These are phyloP conservation scores for Ischnus inquisitorius DNA, from an alignment of 2,888 invertebrate species.

Conservation along the genomic window DNA sequence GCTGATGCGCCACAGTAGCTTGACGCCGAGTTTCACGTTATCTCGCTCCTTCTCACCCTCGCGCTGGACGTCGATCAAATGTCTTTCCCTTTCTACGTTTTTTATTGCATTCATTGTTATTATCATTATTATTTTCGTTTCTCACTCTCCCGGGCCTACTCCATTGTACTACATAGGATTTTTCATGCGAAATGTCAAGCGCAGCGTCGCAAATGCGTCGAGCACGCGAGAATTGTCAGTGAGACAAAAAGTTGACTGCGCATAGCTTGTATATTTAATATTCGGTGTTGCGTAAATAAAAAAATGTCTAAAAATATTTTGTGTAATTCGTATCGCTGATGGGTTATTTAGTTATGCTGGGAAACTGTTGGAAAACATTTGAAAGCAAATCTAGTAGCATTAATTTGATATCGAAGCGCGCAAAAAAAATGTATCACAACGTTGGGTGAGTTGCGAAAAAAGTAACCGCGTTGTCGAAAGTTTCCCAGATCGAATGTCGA, in stretches of 20 bases:
- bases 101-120: no score
- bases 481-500: constrained; percentile 48
- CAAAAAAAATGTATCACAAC: not conserved
- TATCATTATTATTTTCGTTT: constrained; percentile 28
- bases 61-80: constrained; percentile 60
- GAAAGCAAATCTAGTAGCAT: no score
- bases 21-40: constrained; percentile 40
- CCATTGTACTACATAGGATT: constrained; percentile 64
- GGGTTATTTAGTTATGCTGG: not conserved
- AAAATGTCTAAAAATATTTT: not conserved
- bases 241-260: constrained; percentile 18
- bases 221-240: constrained; percentile 48
- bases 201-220: constrained; percentile 56
- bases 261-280: constrained; percentile 18
- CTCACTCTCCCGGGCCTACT: constrained; percentile 60
- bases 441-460: not conserved
- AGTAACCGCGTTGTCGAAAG: not conserved
- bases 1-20: constrained; percentile 28
- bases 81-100: constrained; percentile 19
- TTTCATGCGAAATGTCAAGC: constrained; percentile 66
- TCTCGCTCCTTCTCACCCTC: constrained; percentile 34
- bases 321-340: not conserved
- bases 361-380: no score
- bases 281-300: not conserved
- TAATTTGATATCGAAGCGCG: not conserved